Percentiles rank a stretch among this genome's conserved stretches.
These are phyloP conservation scores for Calliopsis andreniformis DNA, from an alignment of 1,140 invertebrate species.

Conservation along the genomic window DNA sequence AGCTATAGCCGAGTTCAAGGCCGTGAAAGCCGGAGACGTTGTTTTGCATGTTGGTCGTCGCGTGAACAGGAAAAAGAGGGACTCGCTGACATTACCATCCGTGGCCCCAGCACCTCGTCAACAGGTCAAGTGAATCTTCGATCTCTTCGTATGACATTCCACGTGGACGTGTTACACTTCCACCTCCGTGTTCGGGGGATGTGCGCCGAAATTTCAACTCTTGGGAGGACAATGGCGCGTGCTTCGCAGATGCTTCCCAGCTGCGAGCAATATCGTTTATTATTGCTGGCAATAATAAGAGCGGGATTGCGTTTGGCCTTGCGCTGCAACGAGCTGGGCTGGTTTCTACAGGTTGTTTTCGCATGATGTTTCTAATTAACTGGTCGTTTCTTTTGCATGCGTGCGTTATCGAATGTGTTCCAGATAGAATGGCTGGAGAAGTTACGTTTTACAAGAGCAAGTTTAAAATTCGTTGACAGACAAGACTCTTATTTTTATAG, in stretches of 20 bases:
- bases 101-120: constrained; percentile 55
- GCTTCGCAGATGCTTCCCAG: neutral
- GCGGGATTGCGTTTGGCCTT: neutral
- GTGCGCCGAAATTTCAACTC: no score
- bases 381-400: neutral
- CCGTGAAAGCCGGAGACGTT: constrained; percentile 92
- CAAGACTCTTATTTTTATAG: neutral
- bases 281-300: constrained; percentile 47
- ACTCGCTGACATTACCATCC: constrained; percentile 63
- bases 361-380: neutral
- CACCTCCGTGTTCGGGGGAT: neutral
- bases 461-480: neutral
- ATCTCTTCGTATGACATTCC: constrained; percentile 24
- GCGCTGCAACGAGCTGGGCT: neutral
- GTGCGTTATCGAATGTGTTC: neutral
- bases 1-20: constrained; percentile 94
- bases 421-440: no score
- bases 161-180: constrained; percentile 16
- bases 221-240: neutral
- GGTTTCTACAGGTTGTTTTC: neutral
- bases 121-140: constrained; percentile 57
- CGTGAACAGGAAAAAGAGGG: constrained; percentile 77
- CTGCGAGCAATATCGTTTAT: constrained; percentile 39
- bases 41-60: constrained; percentile 90
- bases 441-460: neutral